Evolutionary conservation across 2,797 vertebrate species (phyloP).

Genomic region (Catostomus latipinnis): DNA sequence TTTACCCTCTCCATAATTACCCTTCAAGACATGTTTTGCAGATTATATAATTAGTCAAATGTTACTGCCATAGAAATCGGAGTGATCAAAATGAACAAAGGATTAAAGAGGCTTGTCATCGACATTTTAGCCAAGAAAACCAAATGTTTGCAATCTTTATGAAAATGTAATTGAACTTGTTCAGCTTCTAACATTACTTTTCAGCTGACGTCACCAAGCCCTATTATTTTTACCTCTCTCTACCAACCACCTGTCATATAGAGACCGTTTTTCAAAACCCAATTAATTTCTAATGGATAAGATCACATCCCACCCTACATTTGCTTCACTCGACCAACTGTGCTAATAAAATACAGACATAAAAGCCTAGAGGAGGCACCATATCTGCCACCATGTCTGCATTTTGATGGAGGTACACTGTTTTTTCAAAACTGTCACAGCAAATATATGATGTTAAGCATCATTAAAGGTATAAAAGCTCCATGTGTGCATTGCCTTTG

Average conservation of each 20-base stretch:
- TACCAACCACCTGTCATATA: background rate
- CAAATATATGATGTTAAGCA: slow-evolving; percentile 30
- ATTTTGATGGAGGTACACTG: background rate
- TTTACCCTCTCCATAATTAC: too few relatives aligned
- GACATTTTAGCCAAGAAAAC: slow-evolving; percentile 20
- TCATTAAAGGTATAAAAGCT: slow-evolving; percentile 25
- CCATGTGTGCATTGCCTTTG: slow-evolving; percentile 16
- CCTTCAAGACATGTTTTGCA: too few relatives aligned
- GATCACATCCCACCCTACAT: background rate
- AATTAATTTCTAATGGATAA: background rate
- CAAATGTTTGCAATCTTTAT: background rate
- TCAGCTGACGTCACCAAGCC: background rate
- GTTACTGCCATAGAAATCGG: background rate
- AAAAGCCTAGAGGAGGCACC: background rate
- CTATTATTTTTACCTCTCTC: background rate
- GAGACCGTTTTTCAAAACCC: background rate
- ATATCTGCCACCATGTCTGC: background rate
- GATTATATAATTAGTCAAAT: slow-evolving; percentile 26
- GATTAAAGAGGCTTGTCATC: slow-evolving; percentile 12
- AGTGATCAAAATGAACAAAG: too few relatives aligned
- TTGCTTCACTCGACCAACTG: background rate
- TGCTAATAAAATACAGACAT: too few relatives aligned
- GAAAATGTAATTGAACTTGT: background rate
- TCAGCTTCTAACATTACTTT: background rate
- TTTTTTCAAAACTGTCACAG: slow-evolving; percentile 34